Evolutionary conservation across 2,797 vertebrate genomes (phyloP).

Genomic region (Heterohyrax brucei): DNA sequence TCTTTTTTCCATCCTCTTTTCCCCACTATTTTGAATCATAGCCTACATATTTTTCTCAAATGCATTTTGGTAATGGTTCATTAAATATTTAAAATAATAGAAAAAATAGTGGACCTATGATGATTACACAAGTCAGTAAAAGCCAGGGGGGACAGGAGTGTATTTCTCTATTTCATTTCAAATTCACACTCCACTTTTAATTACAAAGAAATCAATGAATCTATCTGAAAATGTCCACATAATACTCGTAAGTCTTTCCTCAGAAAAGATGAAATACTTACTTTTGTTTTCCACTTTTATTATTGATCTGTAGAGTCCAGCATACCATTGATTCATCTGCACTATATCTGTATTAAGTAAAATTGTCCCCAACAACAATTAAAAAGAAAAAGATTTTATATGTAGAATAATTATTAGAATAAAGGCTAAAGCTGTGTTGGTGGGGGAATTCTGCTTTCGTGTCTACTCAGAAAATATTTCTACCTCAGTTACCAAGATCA

Average conservation of each 20-base stretch:
- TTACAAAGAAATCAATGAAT: constrained; percentile 14
- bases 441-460: constrained; percentile 20
- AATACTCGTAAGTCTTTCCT: background rate
- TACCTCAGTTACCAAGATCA: constrained; percentile 47
- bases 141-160: accelerated
- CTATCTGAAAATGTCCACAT: background rate
- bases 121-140: constrained; percentile 7
- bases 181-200: background rate
- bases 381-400: background rate
- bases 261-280: background rate
- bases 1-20: background rate
- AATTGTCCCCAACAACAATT: constrained; percentile 12
- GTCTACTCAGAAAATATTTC: constrained; percentile 31
- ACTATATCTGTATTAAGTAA: background rate
- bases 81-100: constrained; percentile 44
- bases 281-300: constrained; percentile 25
- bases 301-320: background rate
- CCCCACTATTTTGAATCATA: background rate
- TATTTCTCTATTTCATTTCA: background rate
- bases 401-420: constrained; percentile 8
- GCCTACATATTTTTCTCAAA: constrained; percentile 12
- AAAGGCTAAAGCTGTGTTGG: background rate
- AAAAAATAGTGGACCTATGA: background rate
- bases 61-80: background rate
- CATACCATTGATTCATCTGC: background rate